Evolutionary conservation across 2,113 vertebrate species (phyloP).

Genomic region (Lipophrys pholis): DNA sequence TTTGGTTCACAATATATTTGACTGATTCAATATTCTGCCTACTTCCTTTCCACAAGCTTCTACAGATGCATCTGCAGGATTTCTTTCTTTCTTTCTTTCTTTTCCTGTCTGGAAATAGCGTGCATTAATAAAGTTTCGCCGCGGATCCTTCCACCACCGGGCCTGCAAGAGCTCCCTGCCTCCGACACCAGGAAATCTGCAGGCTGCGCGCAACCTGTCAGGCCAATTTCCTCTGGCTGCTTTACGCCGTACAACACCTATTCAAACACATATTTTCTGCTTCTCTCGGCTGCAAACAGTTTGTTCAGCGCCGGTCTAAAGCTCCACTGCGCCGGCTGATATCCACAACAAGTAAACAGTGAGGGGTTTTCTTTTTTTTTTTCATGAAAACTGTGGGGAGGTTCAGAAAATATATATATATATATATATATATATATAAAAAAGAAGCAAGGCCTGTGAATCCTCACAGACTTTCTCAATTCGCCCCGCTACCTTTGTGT

Average conservation of each 20-base stretch:
- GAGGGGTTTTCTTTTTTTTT: neutral
- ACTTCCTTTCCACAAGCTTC: constrained; percentile 26
- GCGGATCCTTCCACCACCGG: neutral
- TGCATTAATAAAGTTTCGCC: constrained; percentile 41
- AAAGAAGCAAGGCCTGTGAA: no score
- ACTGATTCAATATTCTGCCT: constrained; percentile 63
- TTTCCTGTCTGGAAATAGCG: constrained; percentile 23
- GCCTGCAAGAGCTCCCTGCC: constrained; percentile 5
- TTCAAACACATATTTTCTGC: constrained; percentile 17
- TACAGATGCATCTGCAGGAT: constrained; percentile 44
- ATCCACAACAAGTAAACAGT: constrained; percentile 2
- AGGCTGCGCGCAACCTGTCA: constrained; percentile 1
- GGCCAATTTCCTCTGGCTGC: constrained; percentile 29
- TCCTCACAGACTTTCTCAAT: no score
- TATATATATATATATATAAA: no score
- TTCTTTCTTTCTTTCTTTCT: no score
- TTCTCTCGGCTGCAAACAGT: neutral
- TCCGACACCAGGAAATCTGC: constrained; percentile 12
- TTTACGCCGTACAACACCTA: constrained; percentile 24
- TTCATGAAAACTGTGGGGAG: no score
- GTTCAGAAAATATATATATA: no score
- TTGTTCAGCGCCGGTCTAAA: neutral
- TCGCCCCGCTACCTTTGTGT: no score
- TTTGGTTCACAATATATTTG: neutral
- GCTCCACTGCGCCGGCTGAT: constrained; percentile 1